These are phyloP conservation scores for Platysternon megacephalum DNA, from an alignment of 2,113 vertebrate species.

Conservation along the genomic window DNA sequence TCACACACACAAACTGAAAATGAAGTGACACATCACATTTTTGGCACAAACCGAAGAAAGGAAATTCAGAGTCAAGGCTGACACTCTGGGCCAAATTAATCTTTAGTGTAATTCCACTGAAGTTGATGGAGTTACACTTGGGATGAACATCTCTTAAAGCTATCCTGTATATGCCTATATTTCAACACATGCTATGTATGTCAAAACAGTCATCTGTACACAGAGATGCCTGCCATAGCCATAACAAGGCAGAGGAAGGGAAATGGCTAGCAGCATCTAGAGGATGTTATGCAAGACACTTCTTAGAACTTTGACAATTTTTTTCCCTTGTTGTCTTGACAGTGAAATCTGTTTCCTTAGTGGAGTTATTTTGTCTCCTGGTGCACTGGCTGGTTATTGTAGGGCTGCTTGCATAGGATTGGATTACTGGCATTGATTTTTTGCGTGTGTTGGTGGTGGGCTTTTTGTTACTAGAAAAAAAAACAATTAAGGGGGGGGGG, in stretches of 20 bases:
- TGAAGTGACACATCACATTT: background rate
- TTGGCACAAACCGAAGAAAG: background rate
- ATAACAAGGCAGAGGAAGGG: background rate
- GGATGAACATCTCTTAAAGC: fast-evolving
- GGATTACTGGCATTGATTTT: background rate
- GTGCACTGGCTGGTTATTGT: fast-evolving
- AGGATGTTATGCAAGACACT: fast-evolving
- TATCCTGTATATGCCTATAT: fast-evolving
- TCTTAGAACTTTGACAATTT: fast-evolving
- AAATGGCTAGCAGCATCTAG: background rate
- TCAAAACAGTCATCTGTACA: background rate
- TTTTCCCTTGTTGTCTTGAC: too few relatives aligned
- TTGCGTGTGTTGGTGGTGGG: background rate
- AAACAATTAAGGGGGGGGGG: background rate
- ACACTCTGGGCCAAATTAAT: background rate
- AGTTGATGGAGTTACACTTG: background rate
- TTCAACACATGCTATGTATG: fast-evolving
- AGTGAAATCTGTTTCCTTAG: fast-evolving
- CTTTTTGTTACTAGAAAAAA: background rate
- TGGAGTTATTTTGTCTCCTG: background rate
- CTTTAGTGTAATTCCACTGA: fast-evolving
- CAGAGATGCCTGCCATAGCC: background rate
- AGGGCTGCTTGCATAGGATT: background rate
- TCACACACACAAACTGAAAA: fast-evolving
- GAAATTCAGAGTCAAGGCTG: background rate